phyloP scores from a whole-genome alignment of 2,113 vertebrate genomes.

The Andinoacara biseriatus region DNA sequence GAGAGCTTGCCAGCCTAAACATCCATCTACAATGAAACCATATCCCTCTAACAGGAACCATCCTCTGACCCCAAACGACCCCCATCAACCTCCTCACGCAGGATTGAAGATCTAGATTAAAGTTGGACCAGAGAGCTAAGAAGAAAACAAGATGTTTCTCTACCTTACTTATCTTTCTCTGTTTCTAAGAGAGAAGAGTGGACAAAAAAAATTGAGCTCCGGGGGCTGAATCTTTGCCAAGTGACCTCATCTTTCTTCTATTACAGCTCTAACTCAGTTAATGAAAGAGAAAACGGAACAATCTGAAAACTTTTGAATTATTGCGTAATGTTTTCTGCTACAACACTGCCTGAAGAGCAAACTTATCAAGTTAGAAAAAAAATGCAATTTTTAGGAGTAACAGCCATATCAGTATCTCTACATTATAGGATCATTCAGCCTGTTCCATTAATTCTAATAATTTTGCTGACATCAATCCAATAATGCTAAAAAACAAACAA shows the following conservation, averaged over 20 bases:
- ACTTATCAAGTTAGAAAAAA: slow-evolving; percentile 7
- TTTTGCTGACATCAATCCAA: neutral
- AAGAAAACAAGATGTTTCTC: slow-evolving; percentile 53
- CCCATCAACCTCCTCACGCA: slow-evolving; percentile 10
- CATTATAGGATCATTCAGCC: neutral
- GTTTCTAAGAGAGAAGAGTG: slow-evolving; percentile 16
- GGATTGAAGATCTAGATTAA: slow-evolving; percentile 26
- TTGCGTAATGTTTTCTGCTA: neutral
- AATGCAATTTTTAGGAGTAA: neutral
- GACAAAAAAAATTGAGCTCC: slow-evolving; percentile 12
- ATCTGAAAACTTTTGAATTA: slow-evolving; percentile 10
- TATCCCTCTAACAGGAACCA: slow-evolving; percentile 58
- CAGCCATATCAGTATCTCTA: neutral
- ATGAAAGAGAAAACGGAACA: neutral
- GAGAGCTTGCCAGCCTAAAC: slow-evolving; percentile 69
- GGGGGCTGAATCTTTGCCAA: slow-evolving; percentile 27
- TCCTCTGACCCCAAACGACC: slow-evolving; percentile 45
- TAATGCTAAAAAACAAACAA: neutral
- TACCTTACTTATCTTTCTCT: slow-evolving; percentile 5
- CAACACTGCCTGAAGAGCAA: neutral
- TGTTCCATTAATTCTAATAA: neutral
- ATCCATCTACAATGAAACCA: slow-evolving; percentile 68
- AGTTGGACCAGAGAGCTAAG: slow-evolving; percentile 23
- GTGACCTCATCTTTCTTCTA: slow-evolving; percentile 17
- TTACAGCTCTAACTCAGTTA: neutral